Evolutionary conservation across 2,113 vertebrate species (phyloP).

Genomic region (Eclectus roratus): DNA sequence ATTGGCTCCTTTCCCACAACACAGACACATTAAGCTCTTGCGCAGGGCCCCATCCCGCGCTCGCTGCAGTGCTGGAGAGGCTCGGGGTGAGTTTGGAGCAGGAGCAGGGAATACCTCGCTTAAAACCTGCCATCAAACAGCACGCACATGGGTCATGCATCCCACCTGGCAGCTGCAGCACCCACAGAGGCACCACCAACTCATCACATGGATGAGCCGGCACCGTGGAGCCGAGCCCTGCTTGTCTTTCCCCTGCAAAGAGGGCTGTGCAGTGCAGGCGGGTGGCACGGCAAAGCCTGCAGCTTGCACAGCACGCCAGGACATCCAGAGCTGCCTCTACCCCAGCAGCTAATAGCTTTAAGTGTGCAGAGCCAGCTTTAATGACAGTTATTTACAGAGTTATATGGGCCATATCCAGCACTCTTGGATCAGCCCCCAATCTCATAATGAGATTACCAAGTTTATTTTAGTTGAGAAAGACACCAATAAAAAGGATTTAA

Average conservation of each 20-base stretch:
- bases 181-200: rapidly evolving
- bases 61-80: background rate
- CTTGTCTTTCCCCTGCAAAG: rapidly evolving
- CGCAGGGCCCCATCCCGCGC: background rate
- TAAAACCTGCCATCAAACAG: rapidly evolving
- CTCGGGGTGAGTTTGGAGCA: rapidly evolving
- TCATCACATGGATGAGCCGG: background rate
- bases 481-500: constrained; percentile 47
- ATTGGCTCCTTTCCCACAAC: background rate
- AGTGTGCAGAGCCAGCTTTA: background rate
- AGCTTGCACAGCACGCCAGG: background rate
- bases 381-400: background rate
- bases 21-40: background rate
- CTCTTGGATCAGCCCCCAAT: background rate
- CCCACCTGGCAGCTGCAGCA: rapidly evolving
- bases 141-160: rapidly evolving
- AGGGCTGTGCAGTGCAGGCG: rapidly evolving
- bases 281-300: background rate
- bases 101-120: background rate
- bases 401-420: background rate
- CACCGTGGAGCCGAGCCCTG: rapidly evolving
- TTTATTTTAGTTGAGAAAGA: constrained; percentile 51
- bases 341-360: background rate
- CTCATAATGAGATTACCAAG: constrained; percentile 43
- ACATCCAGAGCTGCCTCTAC: background rate